Base-by-base conservation (phyloP, 2,113 vertebrate genomes). In the Colaptes auratus region DNA sequence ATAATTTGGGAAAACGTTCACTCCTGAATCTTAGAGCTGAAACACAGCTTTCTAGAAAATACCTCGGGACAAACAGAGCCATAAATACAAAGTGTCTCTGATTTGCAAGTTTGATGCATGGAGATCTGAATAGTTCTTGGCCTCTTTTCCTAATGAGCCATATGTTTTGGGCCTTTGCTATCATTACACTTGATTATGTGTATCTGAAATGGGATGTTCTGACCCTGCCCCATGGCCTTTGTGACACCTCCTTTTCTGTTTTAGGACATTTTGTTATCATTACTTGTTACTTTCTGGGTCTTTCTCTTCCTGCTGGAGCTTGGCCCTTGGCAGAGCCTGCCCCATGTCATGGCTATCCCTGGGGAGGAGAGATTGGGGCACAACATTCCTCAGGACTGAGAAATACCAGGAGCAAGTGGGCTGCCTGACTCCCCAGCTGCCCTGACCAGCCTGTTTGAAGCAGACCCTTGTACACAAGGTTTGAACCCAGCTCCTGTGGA, bases 251-350 rank as follows among this genome's bases (percentile, higher is more conserved):
- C 7, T 31, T 36, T 58, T 52, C 83, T 64, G 21, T 0, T 24
- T 64, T 24, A n/a, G 56, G 27, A 36, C 1, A 2, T 31, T 59
- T 52, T 25, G 30, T 24, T 58, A 35, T 28, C 27, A 42, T 19
- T 0, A 1, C 39, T 64, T 3, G 1, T 21, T 24, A 14, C 58
- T 46, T n/a, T 3, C 2, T 31, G 52, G 21, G 9, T 65, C 9
- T 23, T 70, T 39, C 65, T 56, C 48, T 23, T 35, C 21, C 48
- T 9, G 30, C 50, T 12, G 15, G 27, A 24, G 50, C 33, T 64
- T 18, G 33, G 33, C 31, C 66, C 59, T 53, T 14, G 20, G 39
- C 58, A 42, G 72, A 50, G 64, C 33, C 39, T 42, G 52, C 60
- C 31, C 23, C 2, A 2, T 8, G 14, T 52, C 46, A 12, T 0